phyloP scores from a whole-genome alignment of 2,113 vertebrate genomes.

The Notarius lentiginosus region DNA sequence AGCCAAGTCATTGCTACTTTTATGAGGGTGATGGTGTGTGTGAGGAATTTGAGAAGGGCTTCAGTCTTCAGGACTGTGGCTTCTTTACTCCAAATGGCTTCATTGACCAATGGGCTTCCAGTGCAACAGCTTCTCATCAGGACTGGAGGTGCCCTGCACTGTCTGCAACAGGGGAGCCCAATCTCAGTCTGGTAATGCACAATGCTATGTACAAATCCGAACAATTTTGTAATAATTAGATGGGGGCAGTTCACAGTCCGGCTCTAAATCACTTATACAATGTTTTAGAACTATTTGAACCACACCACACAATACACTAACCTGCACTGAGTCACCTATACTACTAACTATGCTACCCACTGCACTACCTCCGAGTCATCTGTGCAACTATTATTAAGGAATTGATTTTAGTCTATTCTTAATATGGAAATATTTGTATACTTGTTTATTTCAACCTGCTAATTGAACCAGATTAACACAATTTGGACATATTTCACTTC shows the following conservation, averaged over 20 bases:
- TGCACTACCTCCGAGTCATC: neutral
- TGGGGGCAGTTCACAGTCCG: neutral
- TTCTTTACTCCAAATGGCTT: slow-evolving; percentile 82
- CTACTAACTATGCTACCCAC: neutral
- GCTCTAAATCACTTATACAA: neutral
- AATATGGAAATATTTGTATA: neutral
- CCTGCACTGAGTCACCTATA: neutral
- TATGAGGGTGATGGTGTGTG: slow-evolving; percentile 84
- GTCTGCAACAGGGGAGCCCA: slow-evolving; percentile 81
- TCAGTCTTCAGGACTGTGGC: slow-evolving; percentile 82
- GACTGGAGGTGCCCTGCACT: slow-evolving; percentile 79
- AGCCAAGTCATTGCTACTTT: slow-evolving; percentile 89
- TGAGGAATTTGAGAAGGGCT: slow-evolving; percentile 83
- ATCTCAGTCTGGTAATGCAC: slow-evolving; percentile 74
- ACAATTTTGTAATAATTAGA: neutral
- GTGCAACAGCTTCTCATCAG: slow-evolving; percentile 79
- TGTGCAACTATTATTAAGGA: neutral
- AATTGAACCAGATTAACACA: neutral
- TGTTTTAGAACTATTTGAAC: neutral
- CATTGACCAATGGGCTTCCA: slow-evolving; percentile 84
- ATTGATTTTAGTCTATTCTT: neutral
- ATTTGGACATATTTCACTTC: neutral
- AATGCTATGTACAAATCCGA: neutral
- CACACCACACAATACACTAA: neutral
- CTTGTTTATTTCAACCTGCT: neutral